Conservation (phyloP, 2,113 vertebrate species). For the Phodopus roborovskii region DNA sequence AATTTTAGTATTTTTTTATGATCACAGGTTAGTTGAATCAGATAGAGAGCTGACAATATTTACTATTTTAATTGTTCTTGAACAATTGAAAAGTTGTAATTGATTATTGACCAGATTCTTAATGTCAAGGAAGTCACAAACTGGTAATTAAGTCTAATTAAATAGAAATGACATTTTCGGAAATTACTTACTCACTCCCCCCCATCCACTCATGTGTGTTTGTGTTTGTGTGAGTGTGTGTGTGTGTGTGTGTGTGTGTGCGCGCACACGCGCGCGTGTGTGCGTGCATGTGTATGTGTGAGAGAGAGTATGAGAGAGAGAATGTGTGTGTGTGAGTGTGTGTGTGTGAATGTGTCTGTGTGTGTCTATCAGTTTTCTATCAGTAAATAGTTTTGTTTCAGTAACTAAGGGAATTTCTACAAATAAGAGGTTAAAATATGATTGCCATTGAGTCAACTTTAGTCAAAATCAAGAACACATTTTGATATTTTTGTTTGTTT, state of each 20-base stretch:
- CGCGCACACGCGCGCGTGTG: too few species aligned
- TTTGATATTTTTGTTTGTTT: not conserved
- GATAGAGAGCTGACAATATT: not conserved
- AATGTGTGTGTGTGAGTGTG: too few species aligned
- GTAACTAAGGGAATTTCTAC: not conserved
- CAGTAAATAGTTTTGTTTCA: not conserved
- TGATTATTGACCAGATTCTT: not conserved
- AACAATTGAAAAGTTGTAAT: slow-evolving; percentile 17
- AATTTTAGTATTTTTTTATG: not conserved
- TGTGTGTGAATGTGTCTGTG: not conserved
- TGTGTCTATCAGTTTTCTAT: not conserved
- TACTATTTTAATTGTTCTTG: not conserved
- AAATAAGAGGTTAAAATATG: not conserved
- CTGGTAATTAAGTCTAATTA: not conserved
- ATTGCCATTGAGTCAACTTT: not conserved
- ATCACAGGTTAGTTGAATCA: not conserved
- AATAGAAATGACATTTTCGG: not conserved
- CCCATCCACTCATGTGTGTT: not conserved
- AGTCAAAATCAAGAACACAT: not conserved
- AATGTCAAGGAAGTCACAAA: not conserved
- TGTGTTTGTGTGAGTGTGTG: too few species aligned
- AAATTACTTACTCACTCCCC: not conserved
- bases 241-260: too few species aligned
- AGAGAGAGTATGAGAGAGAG: too few species aligned
- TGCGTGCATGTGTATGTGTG: not conserved